Base-by-base conservation (phyloP, 2,113 vertebrate species). In the Corythoichthys haematopterus region DNA sequence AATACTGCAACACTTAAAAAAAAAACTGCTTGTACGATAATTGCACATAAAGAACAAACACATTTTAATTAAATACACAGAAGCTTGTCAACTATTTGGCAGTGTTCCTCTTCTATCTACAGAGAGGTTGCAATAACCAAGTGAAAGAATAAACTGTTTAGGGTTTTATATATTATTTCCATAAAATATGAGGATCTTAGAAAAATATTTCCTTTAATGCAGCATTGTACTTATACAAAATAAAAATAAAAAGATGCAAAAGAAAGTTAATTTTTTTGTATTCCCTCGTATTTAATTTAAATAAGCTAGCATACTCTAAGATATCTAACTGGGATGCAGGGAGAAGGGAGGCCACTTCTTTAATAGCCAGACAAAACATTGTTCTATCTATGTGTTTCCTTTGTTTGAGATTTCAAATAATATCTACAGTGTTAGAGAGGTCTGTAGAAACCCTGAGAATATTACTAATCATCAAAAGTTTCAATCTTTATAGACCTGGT, bases 131-230 rank as follows among this genome's bases (percentile, higher is more conserved):
- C 59, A 37, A 60, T 40, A 71, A 69, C 7, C 55, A 37, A 58
- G 48, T 59, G 16, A 78, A 70, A 74, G 77, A 80, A 84, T 72
- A 78, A 74, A 83, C 40, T 43, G 47, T 71, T 63, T 28, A 64
- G 71, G 80, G 72, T 80, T 78, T 67, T 58, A 68, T 84, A 79
- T 85, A 79, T 77, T 78, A 72, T 72, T 75, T 83, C 66, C 75
- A 87, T 86, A 84, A 82, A 81, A 76, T 83, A 80, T 75, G 77
- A 82, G 77, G 79, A 87, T 87, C 83, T 82, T 92, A 92, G 85
- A 92, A 92, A 92, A 92, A 92, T 91, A 92, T 83, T 89, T 89
- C 68, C 77, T 90, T 85, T 88, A 82, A 85, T 91, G 87, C 86
- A 87, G 85, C 83, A 86, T 87, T 83, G 68, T 77, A 84, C 78